Base-by-base conservation (phyloP, 2,113 vertebrate species). In the Erpornis zantholeuca region DNA sequence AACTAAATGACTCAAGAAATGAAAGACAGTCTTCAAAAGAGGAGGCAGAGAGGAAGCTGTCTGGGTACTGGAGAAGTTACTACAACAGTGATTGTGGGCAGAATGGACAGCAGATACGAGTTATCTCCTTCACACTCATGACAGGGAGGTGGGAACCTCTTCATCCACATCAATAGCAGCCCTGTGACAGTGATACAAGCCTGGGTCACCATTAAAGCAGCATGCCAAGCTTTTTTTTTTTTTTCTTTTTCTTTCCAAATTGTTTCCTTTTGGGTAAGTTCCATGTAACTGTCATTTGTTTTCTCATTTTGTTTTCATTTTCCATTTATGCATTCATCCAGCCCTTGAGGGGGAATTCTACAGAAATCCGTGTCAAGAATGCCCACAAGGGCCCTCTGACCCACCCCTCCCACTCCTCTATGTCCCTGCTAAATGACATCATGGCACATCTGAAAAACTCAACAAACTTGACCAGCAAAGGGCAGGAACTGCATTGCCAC, bases 71-170 rank as follows among this genome's bases (percentile, higher is more conserved):
- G 21, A 47, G 79, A 59, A 90, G 63, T 44, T 50, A n/a, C 33
- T 12, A 14, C 40, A 35, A 22, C 3, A 42, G 44, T 77, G 60
- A 57, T 9, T 93, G 75, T 18, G 85, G 60, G 78, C 63, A 90
- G 91, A 76, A 61, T 1, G 2, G 73, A 22, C 17, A 68, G 61
- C 73, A 92, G 86, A 72, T n/a, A 86, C 0, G 49, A 56, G 69
- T 83, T 77, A 70, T 94, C 92, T 82, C 73, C 84, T 80, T 80
- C 85, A 73, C 82, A 59, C 75, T 66, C 63, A 19, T 1, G n/a
- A 61, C 80, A 78, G 63, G 59, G 90, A 94, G 87, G 66, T 77
- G 90, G 91, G 60, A 92, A 79, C 78, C 90, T 65, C 88, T 82
- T 36, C 82, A 86, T 44, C 50, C 75, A 28, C 91, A 90, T 70